phyloP scores from a whole-genome alignment of 92 coral and sea anemone species.

The Plumapathes pennacea region DNA sequence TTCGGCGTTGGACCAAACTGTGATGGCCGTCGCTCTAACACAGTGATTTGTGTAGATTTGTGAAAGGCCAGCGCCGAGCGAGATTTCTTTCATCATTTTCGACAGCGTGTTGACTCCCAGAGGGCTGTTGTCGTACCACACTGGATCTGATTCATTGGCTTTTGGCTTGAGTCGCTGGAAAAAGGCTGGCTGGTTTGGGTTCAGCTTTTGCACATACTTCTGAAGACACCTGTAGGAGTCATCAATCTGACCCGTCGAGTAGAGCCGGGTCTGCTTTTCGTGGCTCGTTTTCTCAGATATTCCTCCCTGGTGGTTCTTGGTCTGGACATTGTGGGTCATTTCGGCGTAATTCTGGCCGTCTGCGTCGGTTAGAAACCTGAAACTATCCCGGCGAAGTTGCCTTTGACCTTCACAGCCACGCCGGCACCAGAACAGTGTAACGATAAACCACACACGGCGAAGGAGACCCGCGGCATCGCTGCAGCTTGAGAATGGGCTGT shows the following conservation, averaged over 20 bases:
- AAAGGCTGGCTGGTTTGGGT: too few relatives aligned
- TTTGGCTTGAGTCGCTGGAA: too few relatives aligned
- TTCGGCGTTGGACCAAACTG: too few relatives aligned
- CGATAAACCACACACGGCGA: slow-evolving; percentile 49
- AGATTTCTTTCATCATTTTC: too few relatives aligned
- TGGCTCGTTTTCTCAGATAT: neutral
- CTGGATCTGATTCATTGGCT: too few relatives aligned
- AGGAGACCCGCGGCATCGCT: slow-evolving; percentile 27
- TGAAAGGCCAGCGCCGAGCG: too few relatives aligned
- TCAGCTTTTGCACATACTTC: too few relatives aligned
- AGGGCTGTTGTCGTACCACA: too few relatives aligned
- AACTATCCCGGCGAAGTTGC: neutral
- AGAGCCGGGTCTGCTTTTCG: slow-evolving; percentile 15
- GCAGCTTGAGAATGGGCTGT: slow-evolving; percentile 13
- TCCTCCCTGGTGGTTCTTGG: slow-evolving; percentile 37
- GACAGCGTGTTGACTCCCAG: too few relatives aligned
- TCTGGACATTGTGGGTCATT: slow-evolving; percentile 7
- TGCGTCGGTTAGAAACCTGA: neutral
- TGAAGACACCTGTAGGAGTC: too few relatives aligned
- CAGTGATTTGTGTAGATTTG: too few relatives aligned
- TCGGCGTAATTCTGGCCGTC: slow-evolving; percentile 1
- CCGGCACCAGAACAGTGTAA: slow-evolving; percentile 44
- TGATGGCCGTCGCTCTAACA: too few relatives aligned
- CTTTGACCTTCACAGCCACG: slow-evolving; percentile 50
- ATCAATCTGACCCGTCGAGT: slow-evolving; percentile 1